phyloP scores from a whole-genome alignment of 1,140 invertebrate genomes.

The Lordiphosa mommai region DNA sequence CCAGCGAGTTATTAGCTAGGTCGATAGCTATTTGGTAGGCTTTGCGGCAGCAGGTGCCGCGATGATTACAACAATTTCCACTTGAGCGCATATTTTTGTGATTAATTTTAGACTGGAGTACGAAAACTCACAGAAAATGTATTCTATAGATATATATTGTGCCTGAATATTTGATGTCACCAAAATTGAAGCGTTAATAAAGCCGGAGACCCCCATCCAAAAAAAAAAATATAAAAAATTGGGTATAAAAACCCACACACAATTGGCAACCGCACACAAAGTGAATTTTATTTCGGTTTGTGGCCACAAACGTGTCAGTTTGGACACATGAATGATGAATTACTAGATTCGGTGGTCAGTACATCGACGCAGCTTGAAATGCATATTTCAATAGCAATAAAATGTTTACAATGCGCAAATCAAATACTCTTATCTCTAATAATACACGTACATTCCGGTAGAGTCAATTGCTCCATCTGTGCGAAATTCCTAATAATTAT shows the following conservation, averaged over 20 bases:
- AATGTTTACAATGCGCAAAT: too few relatives aligned
- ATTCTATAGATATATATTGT: constrained; percentile 24
- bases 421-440: too few relatives aligned
- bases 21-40: constrained; percentile 9
- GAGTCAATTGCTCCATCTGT: too few relatives aligned
- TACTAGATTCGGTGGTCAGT: constrained; percentile 48
- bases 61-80: constrained; percentile 64
- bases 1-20: constrained; percentile 58
- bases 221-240: constrained; percentile 6
- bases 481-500: too few relatives aligned
- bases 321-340: constrained; percentile 75
- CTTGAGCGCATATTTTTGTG: constrained; percentile 65
- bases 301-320: constrained; percentile 74
- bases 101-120: constrained; percentile 55
- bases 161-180: constrained; percentile 55
- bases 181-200: constrained; percentile 21
- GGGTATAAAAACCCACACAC: constrained; percentile 37
- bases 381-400: too few relatives aligned
- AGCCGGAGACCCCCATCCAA: constrained; percentile 2
- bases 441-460: too few relatives aligned
- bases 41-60: constrained; percentile 8
- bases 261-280: constrained; percentile 65
- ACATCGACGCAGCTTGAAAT: constrained; percentile 4
- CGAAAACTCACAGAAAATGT: constrained; percentile 19
- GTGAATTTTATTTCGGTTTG: constrained; percentile 72